Evolutionary conservation across 2,888 invertebrate species (phyloP).

Genomic region (Nudaria mundana): DNA sequence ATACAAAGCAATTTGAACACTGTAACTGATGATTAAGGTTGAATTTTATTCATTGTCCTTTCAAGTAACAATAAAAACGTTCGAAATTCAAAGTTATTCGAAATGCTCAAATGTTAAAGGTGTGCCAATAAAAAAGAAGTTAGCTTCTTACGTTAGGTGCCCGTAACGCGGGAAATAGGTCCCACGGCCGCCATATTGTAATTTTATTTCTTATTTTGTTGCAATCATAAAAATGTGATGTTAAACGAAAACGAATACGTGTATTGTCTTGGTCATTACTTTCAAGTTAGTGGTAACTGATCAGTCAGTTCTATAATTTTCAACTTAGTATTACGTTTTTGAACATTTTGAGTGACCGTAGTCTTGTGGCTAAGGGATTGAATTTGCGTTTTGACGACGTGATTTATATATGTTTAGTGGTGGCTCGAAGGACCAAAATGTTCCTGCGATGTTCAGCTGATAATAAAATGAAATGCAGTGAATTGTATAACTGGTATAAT

Average conservation of each 20-base stretch:
- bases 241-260: conserved; percentile 17
- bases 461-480: no score
- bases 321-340: no score
- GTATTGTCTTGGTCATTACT: conserved; percentile 19
- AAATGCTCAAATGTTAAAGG: conserved; percentile 73
- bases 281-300: no score
- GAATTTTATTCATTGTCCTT: conserved; percentile 15
- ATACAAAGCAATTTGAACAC: conserved; percentile 18
- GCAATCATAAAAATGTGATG: conserved; percentile 31
- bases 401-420: no score
- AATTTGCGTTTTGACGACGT: no score
- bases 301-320: no score
- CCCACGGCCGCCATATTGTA: conserved; percentile 40
- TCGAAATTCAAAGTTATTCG: conserved; percentile 74
- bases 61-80: conserved; percentile 63
- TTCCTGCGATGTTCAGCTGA: no score
- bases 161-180: conserved; percentile 60
- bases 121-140: conserved; percentile 78
- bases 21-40: conserved; percentile 16
- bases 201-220: conserved; percentile 37
- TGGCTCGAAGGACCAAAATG: no score
- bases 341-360: no score
- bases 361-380: no score
- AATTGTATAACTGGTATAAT: no score
- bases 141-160: conserved; percentile 68